Conservation (phyloP, 1,140 invertebrate species). For the Galendromus occidentalis region DNA sequence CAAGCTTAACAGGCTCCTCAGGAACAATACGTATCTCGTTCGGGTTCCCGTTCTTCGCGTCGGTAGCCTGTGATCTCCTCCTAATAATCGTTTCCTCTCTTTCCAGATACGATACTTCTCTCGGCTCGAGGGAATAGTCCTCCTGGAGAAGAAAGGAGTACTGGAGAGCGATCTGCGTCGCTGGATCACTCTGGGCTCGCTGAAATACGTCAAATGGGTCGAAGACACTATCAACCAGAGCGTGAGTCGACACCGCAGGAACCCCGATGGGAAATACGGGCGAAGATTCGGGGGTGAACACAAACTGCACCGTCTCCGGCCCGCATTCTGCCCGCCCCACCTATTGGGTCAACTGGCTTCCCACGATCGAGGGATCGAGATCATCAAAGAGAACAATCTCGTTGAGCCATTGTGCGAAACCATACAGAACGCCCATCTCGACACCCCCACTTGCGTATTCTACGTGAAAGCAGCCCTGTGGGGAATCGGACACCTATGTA, state of each 20-base stretch:
- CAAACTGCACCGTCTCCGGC: slow-evolving; percentile 22
- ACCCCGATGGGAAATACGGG: slow-evolving; percentile 54
- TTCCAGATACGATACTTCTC: not conserved
- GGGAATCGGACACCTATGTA: slow-evolving; percentile 59
- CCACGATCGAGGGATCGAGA: slow-evolving; percentile 47
- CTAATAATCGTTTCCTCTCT: not conserved
- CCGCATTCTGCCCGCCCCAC: slow-evolving; percentile 57
- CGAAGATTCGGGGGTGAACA: slow-evolving; percentile 31
- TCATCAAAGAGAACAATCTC: slow-evolving; percentile 34
- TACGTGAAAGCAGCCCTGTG: slow-evolving; percentile 66
- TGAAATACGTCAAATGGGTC: slow-evolving; percentile 56
- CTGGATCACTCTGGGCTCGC: not conserved
- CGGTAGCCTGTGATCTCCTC: no score
- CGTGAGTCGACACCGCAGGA: slow-evolving; percentile 57
- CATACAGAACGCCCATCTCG: slow-evolving; percentile 23
- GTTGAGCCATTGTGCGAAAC: slow-evolving; percentile 21
- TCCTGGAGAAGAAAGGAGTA: not conserved
- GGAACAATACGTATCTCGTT: no score
- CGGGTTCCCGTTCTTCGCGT: no score
- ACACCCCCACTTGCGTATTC: slow-evolving; percentile 25
- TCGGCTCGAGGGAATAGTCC: not conserved
- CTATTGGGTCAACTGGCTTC: slow-evolving; percentile 66
- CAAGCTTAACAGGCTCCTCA: no score
- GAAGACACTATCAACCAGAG: slow-evolving; percentile 69
- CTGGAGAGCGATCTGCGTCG: not conserved